Evolutionary conservation across 2,888 invertebrate species (phyloP), one percentile per base, ranked within the genome.

Genomic region (Nomada ferruginata): DNA sequence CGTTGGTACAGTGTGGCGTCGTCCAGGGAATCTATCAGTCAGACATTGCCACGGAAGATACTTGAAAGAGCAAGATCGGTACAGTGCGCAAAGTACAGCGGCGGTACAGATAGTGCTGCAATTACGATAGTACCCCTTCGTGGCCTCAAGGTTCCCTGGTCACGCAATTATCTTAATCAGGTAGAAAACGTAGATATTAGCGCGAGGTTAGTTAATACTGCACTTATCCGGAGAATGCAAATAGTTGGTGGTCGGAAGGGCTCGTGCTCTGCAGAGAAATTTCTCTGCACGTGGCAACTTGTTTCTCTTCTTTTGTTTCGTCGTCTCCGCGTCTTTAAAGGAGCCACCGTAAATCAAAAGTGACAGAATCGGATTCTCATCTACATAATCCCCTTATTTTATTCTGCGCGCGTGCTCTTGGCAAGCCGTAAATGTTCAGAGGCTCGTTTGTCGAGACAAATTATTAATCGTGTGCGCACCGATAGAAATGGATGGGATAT

Each of bases 91-190:
- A 0, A 23, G 53, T n/a, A 20, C 36, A 1, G 50, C 9, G 50
- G 50, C 15, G 7, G n/a, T 59, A 26, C 13, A 18, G 23, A 7
- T 47, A 2, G 11, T 29, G 9, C 18, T 5, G 23, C 52, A 42
- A 15, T 9, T 15, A n/a, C 42, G 61, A n/a, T 73, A 70, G 64
- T 83, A 83, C 85, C 81, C 80, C 77, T 83, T 83, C 80, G 82
- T 82, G 80, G 87, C 87, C 87, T 76, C 83, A 82, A 84, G 89
- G 86, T 82, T 74, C 78, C 72, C 81, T 74, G 84, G 80, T 89
- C 87, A 87, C 87, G 82, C 87, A 91, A 92, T 92, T 91, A 92
- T 87, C 91, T 90, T 92, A 92, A 92, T 91, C 89, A 91, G 87
- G 85, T 72, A 89, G 86, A 90, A 90, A 89, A 89, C 87, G 87